Conservation (phyloP, 2,888 invertebrate species). For the Hyposoter didymator region DNA sequence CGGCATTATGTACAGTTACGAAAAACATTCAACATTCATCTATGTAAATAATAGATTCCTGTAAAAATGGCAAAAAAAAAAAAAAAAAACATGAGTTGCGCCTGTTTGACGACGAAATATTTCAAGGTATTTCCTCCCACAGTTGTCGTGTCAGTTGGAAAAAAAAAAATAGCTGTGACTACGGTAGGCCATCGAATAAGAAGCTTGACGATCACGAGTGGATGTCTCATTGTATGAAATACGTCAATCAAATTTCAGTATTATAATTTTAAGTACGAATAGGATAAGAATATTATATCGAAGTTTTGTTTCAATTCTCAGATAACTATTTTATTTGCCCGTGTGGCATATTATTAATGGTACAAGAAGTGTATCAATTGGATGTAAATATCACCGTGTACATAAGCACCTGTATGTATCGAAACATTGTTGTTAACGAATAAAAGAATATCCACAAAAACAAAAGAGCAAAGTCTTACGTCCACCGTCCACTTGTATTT, state of each 20-base stretch:
- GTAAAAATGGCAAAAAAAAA: background rate
- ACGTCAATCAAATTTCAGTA: constrained; percentile 45
- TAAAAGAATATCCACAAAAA: constrained; percentile 79
- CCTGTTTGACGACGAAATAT: background rate
- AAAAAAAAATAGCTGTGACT: constrained; percentile 8
- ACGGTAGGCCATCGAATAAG: background rate
- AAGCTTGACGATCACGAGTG: background rate
- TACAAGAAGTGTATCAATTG: constrained; percentile 74
- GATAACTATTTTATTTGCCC: constrained; percentile 76
- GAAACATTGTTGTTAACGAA: constrained; percentile 82
- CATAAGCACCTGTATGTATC: constrained; percentile 80
- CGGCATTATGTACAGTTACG: constrained; percentile 79
- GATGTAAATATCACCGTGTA: constrained; percentile 82
- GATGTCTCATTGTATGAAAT: constrained; percentile 41
- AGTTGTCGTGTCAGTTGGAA: background rate
- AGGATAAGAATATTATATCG: constrained; percentile 68
- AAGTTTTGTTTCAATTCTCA: constrained; percentile 76
- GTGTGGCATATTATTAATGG: constrained; percentile 61
- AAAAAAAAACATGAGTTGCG: background rate
- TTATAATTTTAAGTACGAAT: constrained; percentile 46
- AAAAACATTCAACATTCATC: constrained; percentile 61
- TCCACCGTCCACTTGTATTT: background rate
- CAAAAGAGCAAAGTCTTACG: background rate
- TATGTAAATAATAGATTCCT: constrained; percentile 72
- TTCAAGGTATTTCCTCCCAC: constrained; percentile 34